Evolutionary conservation across 53 echinoderm and acorn worm species (phyloP), one percentile per base, ranked within the genome.

Genomic region (Zoroaster sp.): DNA sequence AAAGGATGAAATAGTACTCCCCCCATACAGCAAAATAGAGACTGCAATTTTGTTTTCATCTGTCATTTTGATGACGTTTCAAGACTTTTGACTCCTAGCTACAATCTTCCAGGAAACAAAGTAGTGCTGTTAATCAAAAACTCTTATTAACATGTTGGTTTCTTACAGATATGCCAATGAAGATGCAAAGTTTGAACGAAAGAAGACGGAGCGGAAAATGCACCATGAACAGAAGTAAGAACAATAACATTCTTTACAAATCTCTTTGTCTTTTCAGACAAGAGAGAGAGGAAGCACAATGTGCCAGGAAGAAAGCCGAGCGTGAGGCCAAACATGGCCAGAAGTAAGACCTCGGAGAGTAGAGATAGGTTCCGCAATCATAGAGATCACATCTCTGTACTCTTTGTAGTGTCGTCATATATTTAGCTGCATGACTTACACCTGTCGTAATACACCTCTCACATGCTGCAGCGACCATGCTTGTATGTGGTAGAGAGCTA

Each of bases 141-240:
- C n/a, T 1, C 11, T 77, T 65, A 40, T 44, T 44, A 54, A 54
- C 20, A 54, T 21, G 55, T 59, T 71, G 47, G 44, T 85, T 21
- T 46, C 51, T 70, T 51, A 34, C 80, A 95, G 95, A 76, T 95
- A 80, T 75, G 95, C 95, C 30, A 91, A 87, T 69, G 95, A 95
- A 53, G 95, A 95, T 75, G 93, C 95, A 31, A 87, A 68, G 42
- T 7, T 38, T 20, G 93, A 95, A 54, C 81, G 93, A 23, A 89
- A 95, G 91, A 95, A 93, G 87, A 80, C 93, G 17, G 95, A 95
- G 87, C 86, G 95, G 30, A 91, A 89, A 35, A 92, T 95, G 93
- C 89, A 93, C 35, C 89, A 91, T 33, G 95, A 95, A 68, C 93
- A 95, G 73, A 95, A 93, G 95, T 95, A 89, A 89, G 95, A 72